Evolutionary conservation across 2,888 invertebrate species (phyloP), one percentile per base, ranked within the genome.

Genomic region (Mantis religiosa): DNA sequence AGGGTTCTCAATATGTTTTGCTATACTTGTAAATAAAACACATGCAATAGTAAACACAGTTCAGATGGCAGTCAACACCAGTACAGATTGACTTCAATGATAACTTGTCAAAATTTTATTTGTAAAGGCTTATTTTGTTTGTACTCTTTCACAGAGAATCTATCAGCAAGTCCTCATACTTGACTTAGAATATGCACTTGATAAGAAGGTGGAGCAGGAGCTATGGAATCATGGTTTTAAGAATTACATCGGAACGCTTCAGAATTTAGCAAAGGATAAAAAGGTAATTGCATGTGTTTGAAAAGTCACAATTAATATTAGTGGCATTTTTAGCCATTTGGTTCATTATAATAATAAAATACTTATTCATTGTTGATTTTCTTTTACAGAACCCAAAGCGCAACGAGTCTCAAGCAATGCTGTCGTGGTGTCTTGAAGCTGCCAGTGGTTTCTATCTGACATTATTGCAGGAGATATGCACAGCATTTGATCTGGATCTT

Each of bases 161-260:
- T 96, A 96, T 92, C 96, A 96, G 92, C 95, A 96, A 93, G 95
- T 97, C 88, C 94, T 98, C 90, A 95, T 97, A 88, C 93, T 96
- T 89, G 97, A 98, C 93, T 94, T 98, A 91, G 97, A 98, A 93
- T 97, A 97, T 94, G 97, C 97, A 27, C 93, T 98, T 91, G 97
- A 98, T 93, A 97, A 97, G 93, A 98, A 98, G 93, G 97, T 97
- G 54, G 98, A 98, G 92, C 97, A 97, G 92, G 98, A 98, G 92
- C 94, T 98, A 91, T 98, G 98, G 98, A 97, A 97, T 93, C 95
- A 97, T 91, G 97, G 97, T 87, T 98, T 98, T 93, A 97, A 97
- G 93, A 97, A 97, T 93, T 97, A 97, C 93, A 98, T 98, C 93
- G 96, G 96, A 88, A 95, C 95, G 3, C 93, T 98, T 89, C 98